These are phyloP conservation scores for Gastrophryne carolinensis DNA, from an alignment of 2,797 vertebrate species.

Conservation along the genomic window DNA sequence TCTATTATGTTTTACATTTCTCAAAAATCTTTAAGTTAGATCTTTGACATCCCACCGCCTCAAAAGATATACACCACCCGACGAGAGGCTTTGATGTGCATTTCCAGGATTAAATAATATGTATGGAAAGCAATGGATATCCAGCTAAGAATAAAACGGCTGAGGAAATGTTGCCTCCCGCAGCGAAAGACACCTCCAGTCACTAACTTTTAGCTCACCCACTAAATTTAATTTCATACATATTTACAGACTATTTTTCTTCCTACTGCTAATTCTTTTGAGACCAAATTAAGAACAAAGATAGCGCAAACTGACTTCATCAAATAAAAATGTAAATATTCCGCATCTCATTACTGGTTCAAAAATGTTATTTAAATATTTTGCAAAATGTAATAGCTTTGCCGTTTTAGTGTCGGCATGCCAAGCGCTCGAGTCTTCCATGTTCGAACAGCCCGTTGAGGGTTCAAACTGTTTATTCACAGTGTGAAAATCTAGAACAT, in stretches of 20 bases:
- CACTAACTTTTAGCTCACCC: slow-evolving; percentile 81
- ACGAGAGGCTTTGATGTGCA: slow-evolving; percentile 90
- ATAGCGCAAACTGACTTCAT: slow-evolving; percentile 74
- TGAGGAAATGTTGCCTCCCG: slow-evolving; percentile 87
- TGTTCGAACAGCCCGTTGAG: slow-evolving; percentile 59
- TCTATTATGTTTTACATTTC: slow-evolving; percentile 92
- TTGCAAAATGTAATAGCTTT: slow-evolving; percentile 66
- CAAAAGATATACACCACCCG: slow-evolving; percentile 84
- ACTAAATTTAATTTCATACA: slow-evolving; percentile 81
- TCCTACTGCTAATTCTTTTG: slow-evolving; percentile 77
- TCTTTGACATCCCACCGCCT: slow-evolving; percentile 88
- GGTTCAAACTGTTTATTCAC: slow-evolving; percentile 56
- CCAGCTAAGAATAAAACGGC: slow-evolving; percentile 78
- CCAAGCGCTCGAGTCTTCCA: slow-evolving; percentile 64
- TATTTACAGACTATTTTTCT: slow-evolving; percentile 81
- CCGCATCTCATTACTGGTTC: slow-evolving; percentile 74
- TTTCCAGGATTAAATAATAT: slow-evolving; percentile 97
- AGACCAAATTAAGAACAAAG: slow-evolving; percentile 80
- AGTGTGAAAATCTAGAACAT: slow-evolving; percentile 55
- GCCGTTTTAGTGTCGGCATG: slow-evolving; percentile 63
- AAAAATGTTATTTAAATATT: slow-evolving; percentile 77
- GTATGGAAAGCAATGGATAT: slow-evolving; percentile 83
- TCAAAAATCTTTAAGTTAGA: slow-evolving; percentile 87
- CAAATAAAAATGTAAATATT: slow-evolving; percentile 82
- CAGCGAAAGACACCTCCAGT: slow-evolving; percentile 77